Base-by-base conservation (phyloP, 2,888 invertebrate species). In the Chymomyza procnemis region DNA sequence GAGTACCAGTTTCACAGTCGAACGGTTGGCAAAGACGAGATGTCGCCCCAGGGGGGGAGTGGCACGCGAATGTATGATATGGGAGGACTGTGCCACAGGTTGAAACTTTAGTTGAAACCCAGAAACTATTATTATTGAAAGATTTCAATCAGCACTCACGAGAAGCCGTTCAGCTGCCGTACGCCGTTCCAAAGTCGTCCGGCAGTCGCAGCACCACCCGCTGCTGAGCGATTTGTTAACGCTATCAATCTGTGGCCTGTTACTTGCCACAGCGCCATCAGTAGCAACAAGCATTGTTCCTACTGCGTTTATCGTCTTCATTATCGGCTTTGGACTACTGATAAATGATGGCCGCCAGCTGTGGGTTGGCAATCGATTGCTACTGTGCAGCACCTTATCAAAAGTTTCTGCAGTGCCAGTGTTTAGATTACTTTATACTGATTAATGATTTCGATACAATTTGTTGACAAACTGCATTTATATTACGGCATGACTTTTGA, bases 1-100 rank as follows among this genome's bases (percentile, higher is more conserved):
- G 91, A 92, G 94, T 88, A 48, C 52, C 22, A 50, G 50, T 57
- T 61, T 16, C 14, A 16, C 58, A 19, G 21, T 62, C 47, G 54
- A 30, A 26, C 26, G 47, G 22, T 52, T 26, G 19, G 19, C 16
- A 18, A 26, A 22, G 30, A 47, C 63, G 64, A 74, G 69, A 61
- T 46, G 61, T 69, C 74, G 69, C 80, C 74, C 71, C 74, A 61
- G 64, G 75, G 74, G 74, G 77, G 66, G 75, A 41, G 70, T 66
- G 64, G 46, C 48, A 50, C 59, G 61, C 62, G 41, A 19, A 41
- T 30, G 46, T 41, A 19, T 41, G 41, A 26, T 26, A 5, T 26
- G 9, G 34, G 9, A 3, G 34, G 12, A 12, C 34, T 12, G 34
- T 41, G 9, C 22, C 47, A 22, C 6, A 9, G 19, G 47, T 59